These are phyloP conservation scores for Cephus pygmeus DNA, from an alignment of 2,888 invertebrate genomes.

Conservation along the genomic window DNA sequence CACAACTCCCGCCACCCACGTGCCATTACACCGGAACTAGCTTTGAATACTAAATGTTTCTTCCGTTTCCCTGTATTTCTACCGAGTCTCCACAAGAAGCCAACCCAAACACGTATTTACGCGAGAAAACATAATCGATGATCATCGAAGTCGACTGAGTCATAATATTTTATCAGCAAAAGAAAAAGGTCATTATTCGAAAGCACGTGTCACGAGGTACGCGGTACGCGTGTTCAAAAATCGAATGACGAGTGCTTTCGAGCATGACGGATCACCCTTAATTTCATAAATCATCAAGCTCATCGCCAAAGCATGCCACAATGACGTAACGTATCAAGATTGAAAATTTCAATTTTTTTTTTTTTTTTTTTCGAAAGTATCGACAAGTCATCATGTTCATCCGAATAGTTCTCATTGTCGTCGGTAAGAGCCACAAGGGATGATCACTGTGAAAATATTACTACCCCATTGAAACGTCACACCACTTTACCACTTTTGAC, in stretches of 20 bases:
- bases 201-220: neutral
- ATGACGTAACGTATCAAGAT: neutral
- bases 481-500: neutral
- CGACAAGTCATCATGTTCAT: neutral
- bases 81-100: neutral
- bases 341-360: neutral
- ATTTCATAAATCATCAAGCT: neutral
- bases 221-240: neutral
- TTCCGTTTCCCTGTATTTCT: conserved; percentile 23
- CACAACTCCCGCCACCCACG: conserved; percentile 46
- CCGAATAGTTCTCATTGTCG: neutral
- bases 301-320: neutral
- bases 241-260: neutral
- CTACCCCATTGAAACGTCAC: neutral
- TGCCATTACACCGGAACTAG: conserved; percentile 54
- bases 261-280: neutral
- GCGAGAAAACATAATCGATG: neutral
- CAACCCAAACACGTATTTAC: neutral
- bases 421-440: neutral
- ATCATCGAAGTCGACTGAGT: neutral
- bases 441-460: neutral
- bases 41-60: conserved; percentile 56
- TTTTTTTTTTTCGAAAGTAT: neutral
- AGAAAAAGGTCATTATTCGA: neutral
- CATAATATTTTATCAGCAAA: neutral